Base-by-base conservation (phyloP, 2,113 vertebrate species). In the Camelus bactrianus region DNA sequence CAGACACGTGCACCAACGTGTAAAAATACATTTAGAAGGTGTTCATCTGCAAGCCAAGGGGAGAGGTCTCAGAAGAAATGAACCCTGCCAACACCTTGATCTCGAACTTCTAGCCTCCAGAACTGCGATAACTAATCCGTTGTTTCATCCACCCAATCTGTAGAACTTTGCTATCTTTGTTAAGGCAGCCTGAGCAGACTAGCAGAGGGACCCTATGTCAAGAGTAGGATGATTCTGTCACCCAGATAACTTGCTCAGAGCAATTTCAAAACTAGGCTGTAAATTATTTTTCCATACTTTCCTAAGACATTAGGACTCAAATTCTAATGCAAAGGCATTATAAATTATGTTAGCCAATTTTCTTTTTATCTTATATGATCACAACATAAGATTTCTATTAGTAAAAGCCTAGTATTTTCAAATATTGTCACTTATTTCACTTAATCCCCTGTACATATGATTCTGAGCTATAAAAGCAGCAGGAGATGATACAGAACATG, bases 1-100 rank as follows among this genome's bases (percentile, higher is more conserved):
- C 3, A 42, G 8, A 32, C 1, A 2, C 1, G 5, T 8, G 8
- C 1, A 5, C 14, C 8, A 6, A 4, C 35, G 79, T 0, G 12
- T 2, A 30, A 58, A 8, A 50, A 69, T 9, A 8, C 9, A 17
- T 11, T 4, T n/a, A 67, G 35, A 87, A n/a, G 38, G 20, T 2
- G 26, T 14, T 5, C 13, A 1, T 5, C 58, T 38, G 17, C 6
- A 56, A 22, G 24, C 10, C 20, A 13, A 48, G 50, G 14, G 58
- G 35, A 58, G 24, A 32, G 38, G 11, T 19, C 14, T 26, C 50
- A 1, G 69, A 38, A n/a, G 24, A 20, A 58, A 16, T 2, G 9
- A 35, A 10, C 3, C 14, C 19, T 8, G 6, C 6, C 0, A 3
- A 32, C 26, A 14, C 5, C 2, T 28, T 72, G 72, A 67, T 14